Conservation (phyloP, 2,113 vertebrate genomes). For the Empidonax traillii region DNA sequence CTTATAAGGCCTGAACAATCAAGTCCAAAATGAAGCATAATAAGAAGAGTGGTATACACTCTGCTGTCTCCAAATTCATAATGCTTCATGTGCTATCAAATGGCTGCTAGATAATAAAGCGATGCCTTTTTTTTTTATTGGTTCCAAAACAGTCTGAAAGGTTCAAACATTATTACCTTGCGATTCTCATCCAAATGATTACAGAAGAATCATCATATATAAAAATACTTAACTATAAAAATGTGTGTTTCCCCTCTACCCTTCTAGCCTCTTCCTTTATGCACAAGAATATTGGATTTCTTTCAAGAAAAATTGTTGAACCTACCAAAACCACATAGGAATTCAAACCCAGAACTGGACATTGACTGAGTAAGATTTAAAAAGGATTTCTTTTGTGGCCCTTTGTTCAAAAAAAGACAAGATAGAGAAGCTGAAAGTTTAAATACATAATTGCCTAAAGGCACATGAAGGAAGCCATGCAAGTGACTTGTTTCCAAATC, state of each 20-base stretch:
- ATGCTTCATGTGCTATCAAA: not conserved
- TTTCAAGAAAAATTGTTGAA: not conserved
- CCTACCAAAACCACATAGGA: not conserved
- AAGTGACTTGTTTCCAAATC: slow-evolving; percentile 29
- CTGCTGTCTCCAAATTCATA: not conserved
- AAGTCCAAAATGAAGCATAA: not conserved
- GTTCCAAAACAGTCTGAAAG: not conserved
- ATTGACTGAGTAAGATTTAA: not conserved
- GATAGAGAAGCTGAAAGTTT: not conserved
- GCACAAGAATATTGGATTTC: not conserved
- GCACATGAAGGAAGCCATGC: slow-evolving; percentile 20
- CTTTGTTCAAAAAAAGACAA: not conserved
- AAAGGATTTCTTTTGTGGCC: not conserved
- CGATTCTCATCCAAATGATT: not conserved
- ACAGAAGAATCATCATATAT: not conserved
- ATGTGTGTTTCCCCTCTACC: accelerated
- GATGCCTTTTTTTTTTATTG: not conserved
- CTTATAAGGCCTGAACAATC: not conserved
- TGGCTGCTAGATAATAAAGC: not conserved
- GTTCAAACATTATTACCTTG: not conserved
- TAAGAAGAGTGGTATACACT: not conserved
- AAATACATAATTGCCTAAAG: slow-evolving; percentile 15
- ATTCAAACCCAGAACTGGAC: not conserved
- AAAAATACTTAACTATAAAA: not conserved
- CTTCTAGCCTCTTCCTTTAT: not conserved